Conservation (phyloP, 2,797 vertebrate species). For the Macropodus opercularis region DNA sequence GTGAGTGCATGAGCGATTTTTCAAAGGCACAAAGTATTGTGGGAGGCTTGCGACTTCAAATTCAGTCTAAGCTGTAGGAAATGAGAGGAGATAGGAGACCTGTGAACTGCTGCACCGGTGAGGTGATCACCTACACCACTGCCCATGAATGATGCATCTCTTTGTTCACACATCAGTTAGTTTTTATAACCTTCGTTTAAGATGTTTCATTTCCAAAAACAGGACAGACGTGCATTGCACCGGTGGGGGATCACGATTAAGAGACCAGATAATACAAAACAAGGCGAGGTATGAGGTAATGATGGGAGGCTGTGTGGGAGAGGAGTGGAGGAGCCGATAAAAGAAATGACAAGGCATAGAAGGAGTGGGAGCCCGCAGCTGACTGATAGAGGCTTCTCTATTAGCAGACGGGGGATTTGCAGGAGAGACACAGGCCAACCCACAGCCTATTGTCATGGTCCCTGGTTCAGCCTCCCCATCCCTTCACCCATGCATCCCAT, state of each 20-base stretch:
- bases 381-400: slow-evolving; percentile 63
- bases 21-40: slow-evolving; percentile 49
- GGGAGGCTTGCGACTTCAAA: slow-evolving; percentile 56
- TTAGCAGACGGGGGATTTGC: slow-evolving; percentile 72
- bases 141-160: too few relatives aligned
- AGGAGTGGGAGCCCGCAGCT: slow-evolving; percentile 57
- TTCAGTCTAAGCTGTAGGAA: slow-evolving; percentile 32
- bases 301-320: slow-evolving; percentile 54
- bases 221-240: too few relatives aligned
- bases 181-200: neutral
- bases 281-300: slow-evolving; percentile 55
- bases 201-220: slow-evolving; percentile 10
- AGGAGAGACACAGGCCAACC: slow-evolving; percentile 61
- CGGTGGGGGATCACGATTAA: too few relatives aligned
- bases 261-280: too few relatives aligned
- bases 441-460: slow-evolving; percentile 70
- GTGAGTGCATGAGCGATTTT: slow-evolving; percentile 35
- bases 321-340: slow-evolving; percentile 56
- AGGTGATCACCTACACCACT: too few relatives aligned
- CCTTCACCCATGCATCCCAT: slow-evolving; percentile 54
- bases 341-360: slow-evolving; percentile 45
- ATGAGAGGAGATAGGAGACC: slow-evolving; percentile 15
- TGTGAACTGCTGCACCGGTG: slow-evolving; percentile 10
- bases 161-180: neutral
- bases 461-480: slow-evolving; percentile 26